Evolutionary conservation across 2,113 vertebrate genomes (phyloP).

Genomic region (Ciconia boyciana): DNA sequence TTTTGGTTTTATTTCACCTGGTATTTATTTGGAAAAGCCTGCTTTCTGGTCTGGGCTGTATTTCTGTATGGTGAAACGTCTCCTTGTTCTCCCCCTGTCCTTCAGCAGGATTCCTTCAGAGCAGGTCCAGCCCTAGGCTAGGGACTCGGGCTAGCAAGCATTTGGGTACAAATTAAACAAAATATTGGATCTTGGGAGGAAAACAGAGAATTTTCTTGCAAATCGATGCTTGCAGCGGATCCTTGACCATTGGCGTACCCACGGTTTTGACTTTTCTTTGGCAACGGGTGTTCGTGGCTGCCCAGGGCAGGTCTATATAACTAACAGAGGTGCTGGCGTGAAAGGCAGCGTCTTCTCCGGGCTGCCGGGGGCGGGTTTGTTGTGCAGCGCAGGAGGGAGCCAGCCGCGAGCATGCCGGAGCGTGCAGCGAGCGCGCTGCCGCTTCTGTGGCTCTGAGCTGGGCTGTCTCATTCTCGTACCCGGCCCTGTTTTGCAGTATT

Average conservation of each 20-base stretch:
- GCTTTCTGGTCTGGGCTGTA: no score
- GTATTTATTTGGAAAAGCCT: neutral
- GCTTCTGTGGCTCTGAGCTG: neutral
- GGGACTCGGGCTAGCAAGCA: rapidly evolving
- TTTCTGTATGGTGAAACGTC: neutral
- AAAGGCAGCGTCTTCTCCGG: neutral
- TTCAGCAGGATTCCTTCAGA: neutral
- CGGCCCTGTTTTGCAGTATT: constrained; percentile 78
- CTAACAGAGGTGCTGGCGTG: no score
- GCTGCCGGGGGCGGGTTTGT: neutral
- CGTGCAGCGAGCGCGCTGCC: neutral
- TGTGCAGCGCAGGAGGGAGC: no score
- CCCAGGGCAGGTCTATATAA: no score
- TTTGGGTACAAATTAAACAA: neutral
- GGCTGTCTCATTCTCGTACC: neutral
- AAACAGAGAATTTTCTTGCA: rapidly evolving
- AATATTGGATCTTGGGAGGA: rapidly evolving
- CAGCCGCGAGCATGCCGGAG: neutral
- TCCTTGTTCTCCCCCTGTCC: neutral
- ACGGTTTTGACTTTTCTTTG: neutral
- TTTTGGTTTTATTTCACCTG: neutral
- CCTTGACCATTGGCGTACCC: rapidly evolving
- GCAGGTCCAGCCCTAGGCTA: no score
- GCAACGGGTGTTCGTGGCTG: neutral
- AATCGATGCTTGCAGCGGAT: rapidly evolving